These are phyloP conservation scores for Rhadina sibilatrix DNA, from an alignment of 2,113 vertebrate species.

Conservation along the genomic window DNA sequence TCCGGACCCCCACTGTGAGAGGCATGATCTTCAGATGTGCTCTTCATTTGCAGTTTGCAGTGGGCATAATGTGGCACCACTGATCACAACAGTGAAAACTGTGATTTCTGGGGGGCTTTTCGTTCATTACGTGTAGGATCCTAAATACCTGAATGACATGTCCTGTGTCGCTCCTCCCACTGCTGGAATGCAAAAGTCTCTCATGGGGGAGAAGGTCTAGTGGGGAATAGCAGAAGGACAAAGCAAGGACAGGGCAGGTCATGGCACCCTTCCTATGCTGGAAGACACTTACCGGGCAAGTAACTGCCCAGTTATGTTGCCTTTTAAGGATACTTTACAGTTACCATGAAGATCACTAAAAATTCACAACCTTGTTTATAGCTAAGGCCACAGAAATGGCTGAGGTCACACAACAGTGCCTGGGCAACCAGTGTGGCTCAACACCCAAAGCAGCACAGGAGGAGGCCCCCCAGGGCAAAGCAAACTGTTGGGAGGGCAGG, in stretches of 20 bases:
- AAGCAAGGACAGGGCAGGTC: neutral
- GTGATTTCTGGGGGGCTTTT: neutral
- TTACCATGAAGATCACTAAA: neutral
- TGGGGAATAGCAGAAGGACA: neutral
- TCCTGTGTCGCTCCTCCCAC: neutral
- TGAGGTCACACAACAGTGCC: neutral
- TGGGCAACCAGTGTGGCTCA: accelerated
- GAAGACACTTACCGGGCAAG: neutral
- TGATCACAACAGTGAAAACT: neutral
- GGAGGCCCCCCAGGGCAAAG: neutral
- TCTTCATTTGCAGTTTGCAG: neutral
- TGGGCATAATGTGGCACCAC: neutral
- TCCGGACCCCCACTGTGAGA: neutral
- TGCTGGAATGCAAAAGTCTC: neutral
- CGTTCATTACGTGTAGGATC: neutral
- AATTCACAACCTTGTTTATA: neutral
- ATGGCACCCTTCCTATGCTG: accelerated
- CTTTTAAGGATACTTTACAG: neutral
- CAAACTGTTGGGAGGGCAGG: neutral
- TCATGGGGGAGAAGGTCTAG: accelerated
- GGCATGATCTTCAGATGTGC: neutral
- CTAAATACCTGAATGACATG: neutral
- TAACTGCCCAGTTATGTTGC: neutral
- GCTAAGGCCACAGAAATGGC: neutral
- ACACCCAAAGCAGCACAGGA: accelerated